Base-by-base conservation (phyloP, 2,113 vertebrate genomes). In the Symphodus melops region DNA sequence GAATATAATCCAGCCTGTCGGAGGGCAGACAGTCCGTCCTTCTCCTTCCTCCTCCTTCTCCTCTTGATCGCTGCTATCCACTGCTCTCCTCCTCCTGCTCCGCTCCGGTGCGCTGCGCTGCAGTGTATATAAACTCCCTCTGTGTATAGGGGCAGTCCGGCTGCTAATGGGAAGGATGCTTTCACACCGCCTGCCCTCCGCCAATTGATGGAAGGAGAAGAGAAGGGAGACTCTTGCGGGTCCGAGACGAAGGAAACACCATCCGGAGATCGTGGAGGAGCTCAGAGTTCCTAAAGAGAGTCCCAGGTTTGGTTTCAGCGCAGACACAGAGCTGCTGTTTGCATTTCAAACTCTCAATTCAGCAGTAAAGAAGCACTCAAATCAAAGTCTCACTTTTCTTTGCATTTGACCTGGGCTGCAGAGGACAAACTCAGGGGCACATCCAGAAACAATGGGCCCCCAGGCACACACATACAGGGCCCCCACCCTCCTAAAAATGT, bases 61-160 rank as follows among this genome's bases (percentile, higher is more conserved):
- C 52, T 73, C 66, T 70, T 57, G 48, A 64, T 49, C 33, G 20
- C 75, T 36, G 39, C 59, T 69, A n/a, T 53, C 20, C 72, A 71
- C 67, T 36, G 54, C 69, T 77, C 72, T 85, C 81, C 82, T 39
- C 75, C 78, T 84, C 76, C 71, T 80, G 78, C 78, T 84, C 76
- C 71, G 79, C 86, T 88, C 81, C n/a, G 68, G 58, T 49, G 86
- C 86, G 86, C 73, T 55, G 70, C 65, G 46, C 67, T 23, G 79
- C 80, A 58, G 77, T 41, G 71, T 59, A 55, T 48, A 19, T 25
- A 25, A 25, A 25, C 46, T 55, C 58, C 55, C 49, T 79, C 70
- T 71, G 61, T 60, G 58, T 28, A 61, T 20, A 37, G 69, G 70
- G 28, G 46, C 72, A 39, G 72, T 54, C 33, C 61, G 77, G 72